phyloP scores from a whole-genome alignment of 2,888 invertebrate species.

The Melinaea menophilus region DNA sequence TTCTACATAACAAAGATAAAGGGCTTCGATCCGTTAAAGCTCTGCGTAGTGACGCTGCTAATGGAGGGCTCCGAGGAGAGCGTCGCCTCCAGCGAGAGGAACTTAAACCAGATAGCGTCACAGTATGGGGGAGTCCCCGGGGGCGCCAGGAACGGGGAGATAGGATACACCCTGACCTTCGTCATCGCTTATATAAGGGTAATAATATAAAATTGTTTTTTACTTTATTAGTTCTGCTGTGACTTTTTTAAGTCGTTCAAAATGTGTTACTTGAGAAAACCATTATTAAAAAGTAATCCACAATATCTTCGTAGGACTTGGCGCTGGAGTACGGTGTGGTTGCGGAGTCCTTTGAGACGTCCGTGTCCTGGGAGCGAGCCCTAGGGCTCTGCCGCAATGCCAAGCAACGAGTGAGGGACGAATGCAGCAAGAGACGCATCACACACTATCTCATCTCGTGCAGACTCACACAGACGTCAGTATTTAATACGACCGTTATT shows the following conservation, averaged over 20 bases:
- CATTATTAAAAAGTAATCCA: too few relatives aligned
- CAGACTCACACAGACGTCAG: slow-evolving; percentile 92
- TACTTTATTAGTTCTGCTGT: background rate
- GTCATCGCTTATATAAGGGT: slow-evolving; percentile 98
- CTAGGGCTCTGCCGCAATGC: slow-evolving; percentile 91
- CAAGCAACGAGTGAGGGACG: slow-evolving; percentile 85
- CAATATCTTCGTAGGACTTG: slow-evolving; percentile 82
- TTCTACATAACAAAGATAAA: slow-evolving; percentile 92
- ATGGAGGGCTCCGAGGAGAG: slow-evolving; percentile 90
- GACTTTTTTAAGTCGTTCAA: too few relatives aligned
- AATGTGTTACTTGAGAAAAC: too few relatives aligned
- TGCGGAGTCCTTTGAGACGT: slow-evolving; percentile 99
- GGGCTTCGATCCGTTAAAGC: slow-evolving; percentile 86
- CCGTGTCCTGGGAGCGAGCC: slow-evolving; percentile 97
- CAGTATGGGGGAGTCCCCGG: slow-evolving; percentile 90
- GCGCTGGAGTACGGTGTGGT: slow-evolving; percentile 92
- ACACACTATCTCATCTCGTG: slow-evolving; percentile 83
- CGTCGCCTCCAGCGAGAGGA: slow-evolving; percentile 78
- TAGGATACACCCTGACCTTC: slow-evolving; percentile 97
- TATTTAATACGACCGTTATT: slow-evolving; percentile 15
- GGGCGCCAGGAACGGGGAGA: slow-evolving; percentile 95
- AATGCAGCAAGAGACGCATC: slow-evolving; percentile 80
- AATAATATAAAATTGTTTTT: slow-evolving; percentile 40
- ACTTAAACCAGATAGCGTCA: slow-evolving; percentile 88
- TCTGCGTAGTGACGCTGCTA: slow-evolving; percentile 95